Base-by-base conservation (phyloP, 2,113 vertebrate species). In the Neoarius graeffei region DNA sequence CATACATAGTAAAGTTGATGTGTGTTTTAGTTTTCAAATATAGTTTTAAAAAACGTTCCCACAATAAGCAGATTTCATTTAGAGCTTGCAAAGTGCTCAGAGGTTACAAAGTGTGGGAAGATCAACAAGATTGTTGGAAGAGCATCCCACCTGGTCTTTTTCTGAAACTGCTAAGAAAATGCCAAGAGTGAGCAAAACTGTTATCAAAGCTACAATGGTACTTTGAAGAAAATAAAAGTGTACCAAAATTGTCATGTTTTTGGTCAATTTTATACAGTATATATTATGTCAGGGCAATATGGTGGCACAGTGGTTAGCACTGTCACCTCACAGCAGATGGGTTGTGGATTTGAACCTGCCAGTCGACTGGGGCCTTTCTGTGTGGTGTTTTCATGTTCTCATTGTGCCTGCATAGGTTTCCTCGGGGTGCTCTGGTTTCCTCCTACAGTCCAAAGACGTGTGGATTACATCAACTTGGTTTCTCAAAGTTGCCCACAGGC, bases 51-150 rank as follows among this genome's bases (percentile, higher is more conserved):
- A 59, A 35, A 30, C 20, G 27, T 81, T 60, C 19, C 56, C 19
- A 13, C 56, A 88, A 85, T 59, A 85, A 48, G 74, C 0, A 14
- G 42, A 73, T 69, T 92, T 84, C 3, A 74, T 85, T 91, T 91
- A 81, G 74, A 88, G n/a, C 15, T 59, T 35, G 54, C 14, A 59
- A 59, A 59, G 11, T 81, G 14, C n/a, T 56, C 52, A 56, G 25
- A 56, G 76, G 76, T 42, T 81, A 35, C 30, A 60, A 42, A 35
- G 79, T 8, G 27, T 81, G 56, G n/a, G 56, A 81, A 30, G 27
- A 81, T 60, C 56, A 81, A 81, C 54, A 30, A 81, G 27, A 59
- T 11, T 30, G 8, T 30, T 81, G 27, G 15, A 81, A 81, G 17
- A 81, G 17, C 7, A 81, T 35, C 79, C 52, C n/a, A 20, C 15